Evolutionary conservation across 1,140 invertebrate species (phyloP), one percentile per base, ranked within the genome.

Genomic region (Cherax quadricarinatus): DNA sequence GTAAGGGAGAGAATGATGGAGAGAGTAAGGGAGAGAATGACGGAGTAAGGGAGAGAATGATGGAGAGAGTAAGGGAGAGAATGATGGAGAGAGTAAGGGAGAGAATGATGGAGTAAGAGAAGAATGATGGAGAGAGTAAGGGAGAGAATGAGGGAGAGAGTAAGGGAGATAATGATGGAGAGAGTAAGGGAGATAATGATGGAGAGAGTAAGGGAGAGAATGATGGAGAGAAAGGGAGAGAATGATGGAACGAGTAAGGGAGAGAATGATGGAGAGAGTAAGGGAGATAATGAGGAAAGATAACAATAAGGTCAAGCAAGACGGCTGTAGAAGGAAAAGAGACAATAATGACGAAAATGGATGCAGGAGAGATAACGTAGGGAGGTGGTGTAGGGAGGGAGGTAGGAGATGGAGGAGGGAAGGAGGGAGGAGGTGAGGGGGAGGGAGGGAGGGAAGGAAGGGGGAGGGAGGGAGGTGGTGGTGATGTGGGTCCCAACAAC

Each of bases 261-360:
- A 24, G n/a, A 85, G 83, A 85, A 21, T 7, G 60, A n/a, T 51
- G 62, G 53, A n/a, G n/a, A n/a, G n/a, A n/a, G n/a, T n/a, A n/a
- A n/a, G n/a, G n/a, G n/a, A 30, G 60, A 57, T 57, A 85, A 4
- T 14, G 78, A 41, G 78, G 49, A 21, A 7, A n/a, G 21, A 30
- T 48, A 18, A 80, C 7, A n/a, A n/a, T 41, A 2, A 41, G 30
- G 30, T 41, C 0, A 41, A 41, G 30, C 30, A 51, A 14, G 78
- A 80, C 30, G 41, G 78, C 6, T 14, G 24, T 41, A 41, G 30
- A 2, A 30, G 78, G 78, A 30, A 30, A 80, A 51, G 78, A 24
- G 78, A 21, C 30, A 4, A 41, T 24, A 41, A 78, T 9, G 73
- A 78, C n/a, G 21, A 41, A 78, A 5, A 78, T 9, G 30, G 18